Percentiles rank a stretch among this genome's conserved stretches.
Conservation (phyloP, 1,140 invertebrate genomes). For the Triops longicaudatus region DNA sequence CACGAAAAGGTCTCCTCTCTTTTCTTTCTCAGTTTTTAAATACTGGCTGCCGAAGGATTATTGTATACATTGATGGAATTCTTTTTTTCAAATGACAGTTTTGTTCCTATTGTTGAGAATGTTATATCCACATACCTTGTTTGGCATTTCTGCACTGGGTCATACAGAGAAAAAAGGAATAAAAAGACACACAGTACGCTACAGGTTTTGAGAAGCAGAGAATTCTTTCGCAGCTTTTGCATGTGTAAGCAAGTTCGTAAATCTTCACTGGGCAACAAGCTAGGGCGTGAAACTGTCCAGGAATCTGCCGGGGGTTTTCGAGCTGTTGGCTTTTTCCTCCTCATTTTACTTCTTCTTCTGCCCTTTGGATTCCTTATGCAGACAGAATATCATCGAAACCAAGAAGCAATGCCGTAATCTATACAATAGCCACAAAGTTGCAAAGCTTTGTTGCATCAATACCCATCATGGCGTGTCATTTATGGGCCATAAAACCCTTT, state of each 20-base stretch:
- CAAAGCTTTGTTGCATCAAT: conserved; percentile 4
- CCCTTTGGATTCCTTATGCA: neutral
- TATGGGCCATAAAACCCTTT: conserved; percentile 12
- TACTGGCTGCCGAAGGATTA: too few species aligned
- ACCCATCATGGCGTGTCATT: conserved; percentile 8
- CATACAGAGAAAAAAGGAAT: neutral
- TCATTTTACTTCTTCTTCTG: too few species aligned
- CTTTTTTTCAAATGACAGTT: too few species aligned
- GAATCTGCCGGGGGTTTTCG: neutral
- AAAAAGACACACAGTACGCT: too few species aligned
- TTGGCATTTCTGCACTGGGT: too few species aligned
- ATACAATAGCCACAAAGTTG: neutral
- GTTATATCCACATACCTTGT: too few species aligned
- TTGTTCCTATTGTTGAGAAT: too few species aligned
- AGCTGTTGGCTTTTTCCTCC: too few species aligned
- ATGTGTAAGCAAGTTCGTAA: neutral
- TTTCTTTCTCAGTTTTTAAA: too few species aligned
- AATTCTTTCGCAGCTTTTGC: neutral
- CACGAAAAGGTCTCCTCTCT: neutral
- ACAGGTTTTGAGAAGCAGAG: too few species aligned
- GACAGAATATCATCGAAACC: neutral
- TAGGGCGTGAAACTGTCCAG: conserved; percentile 10
- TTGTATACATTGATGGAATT: too few species aligned
- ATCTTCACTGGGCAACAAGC: neutral
- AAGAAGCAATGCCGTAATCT: neutral